Evolutionary conservation across 2,888 invertebrate genomes (phyloP), one percentile per base, ranked within the genome.

Genomic region (Leucophora obtusa): DNA sequence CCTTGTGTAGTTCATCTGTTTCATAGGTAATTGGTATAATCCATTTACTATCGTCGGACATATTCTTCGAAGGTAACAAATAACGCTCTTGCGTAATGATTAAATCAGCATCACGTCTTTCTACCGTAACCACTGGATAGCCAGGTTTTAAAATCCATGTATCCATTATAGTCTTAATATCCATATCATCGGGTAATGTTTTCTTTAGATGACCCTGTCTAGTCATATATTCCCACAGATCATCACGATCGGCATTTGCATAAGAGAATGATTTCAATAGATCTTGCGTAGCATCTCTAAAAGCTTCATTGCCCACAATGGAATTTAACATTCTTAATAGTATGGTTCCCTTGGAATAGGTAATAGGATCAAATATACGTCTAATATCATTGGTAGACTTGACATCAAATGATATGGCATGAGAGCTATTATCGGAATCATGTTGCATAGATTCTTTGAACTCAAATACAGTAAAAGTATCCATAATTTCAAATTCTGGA

Each of bases 301-400:
- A 93, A 0, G 92, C 91, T 24, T 90, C 90, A 83, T 93, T 93
- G 0, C 95, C 95, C 11, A 95, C 91, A 85, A 94, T 93, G 82
- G 93, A 92, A 83, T 93, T 92, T 90, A 95, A 92, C 95, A 95
- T 95, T 81, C 94, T 91, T 76, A 95, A 92, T 2, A 96, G 89
- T 7, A 94, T 93, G 0, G 95, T 93, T 50, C 95, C 93, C 91
- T 95, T 95, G 24, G 92, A 92, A 86, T 95, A 95, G n/a, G 94
- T 93, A 69, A 95, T 94, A 8, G 91, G 90, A 88, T 95, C 94
- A 86, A 95, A 95, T 58, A 94, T 93, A 86, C 94, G 93, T 38
- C 92, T 89, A 60, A 94, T 94, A 87, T 93, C 93, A 73, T 91
- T 91, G 15, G 92, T 92, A 74, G 93, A 92, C 35, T 91, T 90